Base-by-base conservation (phyloP, 2,797 vertebrate species). In the Triplophysa yarkandensis region DNA sequence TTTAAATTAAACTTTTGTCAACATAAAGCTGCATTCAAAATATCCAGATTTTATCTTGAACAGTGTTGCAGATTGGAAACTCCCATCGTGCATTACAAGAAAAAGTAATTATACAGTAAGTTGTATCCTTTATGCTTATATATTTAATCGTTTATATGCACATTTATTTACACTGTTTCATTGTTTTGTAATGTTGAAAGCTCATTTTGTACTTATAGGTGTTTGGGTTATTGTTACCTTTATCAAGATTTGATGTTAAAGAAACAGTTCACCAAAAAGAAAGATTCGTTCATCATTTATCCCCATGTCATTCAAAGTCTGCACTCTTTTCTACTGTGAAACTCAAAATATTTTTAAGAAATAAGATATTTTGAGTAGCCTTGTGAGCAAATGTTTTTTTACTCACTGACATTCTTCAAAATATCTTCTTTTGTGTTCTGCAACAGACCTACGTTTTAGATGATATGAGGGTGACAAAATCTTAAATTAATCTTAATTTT, bases 41-140 rank as follows among this genome's bases (percentile, higher is more conserved):
- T 32, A 19, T 8, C 30, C 16, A 17, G 4, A 68, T 14, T 61
- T 9, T 1, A 27, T 23, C 48, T 14, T 34, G 41, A 71, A 61
- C 14, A 70, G 13, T 34, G 41, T 44, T 58, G 68, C 54, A 57
- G 23, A 39, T 39, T 39, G 36, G 9, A 11, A 57, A 57, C 28
- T 43, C 16, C n/a, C 54, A 60, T 19, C 19, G 34, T 48, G 44
- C 43, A 48, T 6, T n/a, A 21, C 4, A 44, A 19, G 25, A 46
- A 44, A 34, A 41, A 21, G 36, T 39, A 68, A 44, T 69, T 16
- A 57, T n/a, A 2, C 7, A 0, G 11, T 21, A 28, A 57, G 1
- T 8, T 23, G 30, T 70, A 46, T 3, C 32, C 32, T 32, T 4
- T 46, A 57, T 13, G 54, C 39, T 43, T 70, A 25, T 48, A 6